phyloP scores from a whole-genome alignment of 2,888 invertebrate genomes.

The Stratiomys singularior region DNA sequence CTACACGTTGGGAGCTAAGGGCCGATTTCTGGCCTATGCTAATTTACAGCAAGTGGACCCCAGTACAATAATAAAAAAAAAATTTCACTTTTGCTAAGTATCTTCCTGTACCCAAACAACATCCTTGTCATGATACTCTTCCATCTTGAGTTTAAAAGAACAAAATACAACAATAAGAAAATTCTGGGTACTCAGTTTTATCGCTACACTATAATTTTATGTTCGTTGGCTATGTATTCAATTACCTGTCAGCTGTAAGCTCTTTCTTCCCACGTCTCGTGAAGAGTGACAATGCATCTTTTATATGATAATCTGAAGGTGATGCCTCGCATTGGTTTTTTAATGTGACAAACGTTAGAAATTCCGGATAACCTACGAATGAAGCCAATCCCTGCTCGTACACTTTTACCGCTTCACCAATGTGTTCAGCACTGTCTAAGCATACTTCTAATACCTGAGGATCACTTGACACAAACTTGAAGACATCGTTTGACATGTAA shows the following conservation, averaged over 20 bases:
- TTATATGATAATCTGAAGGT: slow-evolving; percentile 78
- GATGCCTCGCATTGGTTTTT: slow-evolving; percentile 74
- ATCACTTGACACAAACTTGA: slow-evolving; percentile 71
- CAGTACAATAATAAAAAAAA: too few species aligned
- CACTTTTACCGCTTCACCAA: slow-evolving; percentile 73
- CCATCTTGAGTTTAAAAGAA: too few species aligned
- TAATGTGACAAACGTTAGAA: slow-evolving; percentile 65
- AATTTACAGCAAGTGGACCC: too few species aligned
- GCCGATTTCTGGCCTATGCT: too few species aligned
- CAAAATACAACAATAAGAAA: too few species aligned
- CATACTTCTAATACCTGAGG: slow-evolving; percentile 74
- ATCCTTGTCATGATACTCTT: too few species aligned
- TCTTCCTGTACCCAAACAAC: too few species aligned
- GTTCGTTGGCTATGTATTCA: too few species aligned
- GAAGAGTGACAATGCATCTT: slow-evolving; percentile 79
- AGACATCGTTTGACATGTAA: slow-evolving; percentile 81
- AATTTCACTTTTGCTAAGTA: too few species aligned
- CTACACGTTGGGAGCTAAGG: too few species aligned
- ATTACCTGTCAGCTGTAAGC: slow-evolving; percentile 71
- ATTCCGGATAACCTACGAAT: slow-evolving; percentile 74
- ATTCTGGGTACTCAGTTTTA: too few species aligned
- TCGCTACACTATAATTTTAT: too few species aligned
- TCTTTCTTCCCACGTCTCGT: slow-evolving; percentile 79
- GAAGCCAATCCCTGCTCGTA: slow-evolving; percentile 74
- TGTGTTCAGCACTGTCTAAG: slow-evolving; percentile 74